These are phyloP conservation scores for Enteromius treurensis DNA, from an alignment of 2,797 vertebrate genomes.

Conservation along the genomic window DNA sequence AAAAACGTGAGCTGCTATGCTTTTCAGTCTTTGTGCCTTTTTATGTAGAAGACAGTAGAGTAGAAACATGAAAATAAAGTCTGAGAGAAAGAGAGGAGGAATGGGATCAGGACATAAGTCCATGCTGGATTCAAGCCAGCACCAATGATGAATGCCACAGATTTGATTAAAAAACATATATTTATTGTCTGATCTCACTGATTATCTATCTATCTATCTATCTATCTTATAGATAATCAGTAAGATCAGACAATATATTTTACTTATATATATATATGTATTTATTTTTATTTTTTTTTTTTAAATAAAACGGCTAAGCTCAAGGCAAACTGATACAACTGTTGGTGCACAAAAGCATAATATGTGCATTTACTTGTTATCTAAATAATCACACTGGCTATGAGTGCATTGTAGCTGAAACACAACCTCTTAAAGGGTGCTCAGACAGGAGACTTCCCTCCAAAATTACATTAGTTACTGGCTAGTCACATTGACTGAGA, in stretches of 20 bases:
- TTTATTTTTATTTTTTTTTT: no score
- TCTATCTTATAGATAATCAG: no score
- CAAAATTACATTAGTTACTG: conserved; percentile 15
- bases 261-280: no score
- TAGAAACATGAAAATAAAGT: neutral
- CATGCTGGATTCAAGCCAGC: neutral
- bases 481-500: conserved; percentile 9
- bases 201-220: no score
- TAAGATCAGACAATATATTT: no score
- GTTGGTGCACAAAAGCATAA: neutral
- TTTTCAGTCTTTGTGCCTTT: neutral
- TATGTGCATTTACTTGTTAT: neutral
- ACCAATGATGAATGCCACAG: neutral
- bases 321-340: neutral
- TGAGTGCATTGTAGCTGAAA: conserved; percentile 12
- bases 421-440: neutral
- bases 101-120: neutral
- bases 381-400: conserved; percentile 2
- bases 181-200: no score
- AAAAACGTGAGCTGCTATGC: neutral
- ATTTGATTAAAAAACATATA: neutral
- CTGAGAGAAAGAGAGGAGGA: neutral
- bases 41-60: neutral
- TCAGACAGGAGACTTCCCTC: conserved; percentile 16
- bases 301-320: no score